Evolutionary conservation across 2,888 invertebrate genomes (phyloP).

Genomic region (Elaeidobius kamerunicus): DNA sequence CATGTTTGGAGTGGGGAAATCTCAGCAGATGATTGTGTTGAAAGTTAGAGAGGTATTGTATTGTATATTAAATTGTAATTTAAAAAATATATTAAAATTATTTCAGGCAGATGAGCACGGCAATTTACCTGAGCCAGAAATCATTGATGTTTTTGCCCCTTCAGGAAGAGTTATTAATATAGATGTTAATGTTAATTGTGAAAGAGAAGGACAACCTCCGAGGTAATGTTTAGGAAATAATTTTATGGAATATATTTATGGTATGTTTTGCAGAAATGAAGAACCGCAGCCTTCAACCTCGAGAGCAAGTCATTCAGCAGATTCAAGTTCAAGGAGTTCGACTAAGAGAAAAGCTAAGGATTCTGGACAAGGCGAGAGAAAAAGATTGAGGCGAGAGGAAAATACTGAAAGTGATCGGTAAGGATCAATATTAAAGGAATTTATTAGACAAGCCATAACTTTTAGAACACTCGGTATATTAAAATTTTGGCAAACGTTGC

Average conservation of each 20-base stretch:
- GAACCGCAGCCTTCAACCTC: slow-evolving; percentile 23
- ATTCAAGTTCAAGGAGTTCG: background rate
- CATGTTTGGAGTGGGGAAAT: slow-evolving; percentile 31
- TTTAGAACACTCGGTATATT: too few relatives aligned
- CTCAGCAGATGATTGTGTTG: slow-evolving; percentile 27
- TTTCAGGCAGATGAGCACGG: slow-evolving; percentile 24
- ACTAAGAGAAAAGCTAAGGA: slow-evolving; percentile 15
- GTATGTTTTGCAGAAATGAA: background rate
- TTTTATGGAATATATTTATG: background rate
- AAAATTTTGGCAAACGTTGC: too few relatives aligned
- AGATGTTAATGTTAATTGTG: slow-evolving; percentile 4
- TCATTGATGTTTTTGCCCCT: slow-evolving; percentile 13
- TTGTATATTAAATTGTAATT: background rate
- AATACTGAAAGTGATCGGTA: background rate
- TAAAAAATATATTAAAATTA: slow-evolving; percentile 1
- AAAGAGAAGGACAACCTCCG: background rate
- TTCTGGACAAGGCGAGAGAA: background rate
- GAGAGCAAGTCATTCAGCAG: background rate
- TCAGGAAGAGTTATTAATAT: slow-evolving; percentile 8
- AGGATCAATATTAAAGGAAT: too few relatives aligned
- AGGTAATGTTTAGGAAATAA: background rate
- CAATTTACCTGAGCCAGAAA: slow-evolving; percentile 24
- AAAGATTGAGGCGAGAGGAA: slow-evolving; percentile 3
- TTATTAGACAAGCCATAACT: too few relatives aligned
- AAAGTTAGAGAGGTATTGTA: slow-evolving; percentile 27